Conservation (phyloP, 2,113 vertebrate species). For the Elaphurus davidianus region DNA sequence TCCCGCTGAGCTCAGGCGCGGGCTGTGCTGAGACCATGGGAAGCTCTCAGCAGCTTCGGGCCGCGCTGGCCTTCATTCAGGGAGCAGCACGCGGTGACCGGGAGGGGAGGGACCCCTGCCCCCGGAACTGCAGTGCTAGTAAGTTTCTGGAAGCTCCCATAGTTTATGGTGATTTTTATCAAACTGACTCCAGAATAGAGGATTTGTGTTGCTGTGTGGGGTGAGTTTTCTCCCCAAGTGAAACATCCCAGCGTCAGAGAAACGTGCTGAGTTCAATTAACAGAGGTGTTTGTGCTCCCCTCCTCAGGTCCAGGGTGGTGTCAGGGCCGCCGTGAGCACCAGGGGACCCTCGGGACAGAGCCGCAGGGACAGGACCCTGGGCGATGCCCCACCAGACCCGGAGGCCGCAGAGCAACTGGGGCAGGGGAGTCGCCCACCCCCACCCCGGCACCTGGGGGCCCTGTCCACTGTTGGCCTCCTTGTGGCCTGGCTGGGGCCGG, state of each 20-base stretch:
- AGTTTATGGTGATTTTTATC: slow-evolving; percentile 47
- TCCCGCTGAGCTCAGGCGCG: slow-evolving; percentile 79
- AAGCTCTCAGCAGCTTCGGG: slow-evolving; percentile 77
- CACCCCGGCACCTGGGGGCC: neutral
- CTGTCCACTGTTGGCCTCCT: neutral
- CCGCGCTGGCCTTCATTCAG: slow-evolving; percentile 72
- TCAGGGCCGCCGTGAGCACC: accelerated
- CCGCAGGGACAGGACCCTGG: neutral
- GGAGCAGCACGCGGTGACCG: slow-evolving; percentile 66
- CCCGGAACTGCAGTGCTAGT: slow-evolving; percentile 26
- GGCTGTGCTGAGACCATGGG: slow-evolving; percentile 76
- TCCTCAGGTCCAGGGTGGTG: neutral
- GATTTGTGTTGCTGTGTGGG: neutral
- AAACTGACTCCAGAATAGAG: slow-evolving; percentile 16
- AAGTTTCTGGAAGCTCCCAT: slow-evolving; percentile 55
- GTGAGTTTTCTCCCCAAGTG: neutral
- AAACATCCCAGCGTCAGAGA: neutral
- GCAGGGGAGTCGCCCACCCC: neutral
- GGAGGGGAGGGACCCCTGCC: neutral
- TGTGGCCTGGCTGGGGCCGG: neutral
- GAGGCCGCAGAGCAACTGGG: too few relatives aligned
- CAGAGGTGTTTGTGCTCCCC: neutral
- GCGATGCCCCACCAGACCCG: accelerated
- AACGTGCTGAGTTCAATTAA: neutral
- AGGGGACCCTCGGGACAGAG: too few relatives aligned